Evolutionary conservation across 2,113 vertebrate genomes (phyloP), one percentile per base, ranked within the genome.

Genomic region (Dinomys branickii): DNA sequence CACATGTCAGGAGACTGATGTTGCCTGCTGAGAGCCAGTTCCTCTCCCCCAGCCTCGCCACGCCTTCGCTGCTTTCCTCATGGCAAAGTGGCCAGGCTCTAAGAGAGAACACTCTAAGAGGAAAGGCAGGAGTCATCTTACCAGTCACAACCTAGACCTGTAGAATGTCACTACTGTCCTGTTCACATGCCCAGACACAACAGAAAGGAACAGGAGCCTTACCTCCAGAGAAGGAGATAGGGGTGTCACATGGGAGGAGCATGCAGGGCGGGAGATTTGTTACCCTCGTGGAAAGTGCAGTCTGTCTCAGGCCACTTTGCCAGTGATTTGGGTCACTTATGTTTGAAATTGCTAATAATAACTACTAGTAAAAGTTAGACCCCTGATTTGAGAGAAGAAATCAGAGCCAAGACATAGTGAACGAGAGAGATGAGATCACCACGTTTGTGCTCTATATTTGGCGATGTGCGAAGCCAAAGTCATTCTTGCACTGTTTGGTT

Each of bases 381-480:
- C 5, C 38, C 30, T 54, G 41, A 94, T 77, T 35, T 56, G 30
- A 83, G 41, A 86, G 41, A 92, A 38, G 22, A 87, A 83, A 69
- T 86, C 12, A 65, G 73, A 82, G 81, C 30, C 54, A 88, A 86
- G 58, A 85, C n/a, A 24, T 75, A 22, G 83, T 24, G 35, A 87
- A 17, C 13, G 1, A 47, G 54, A 56, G n/a, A 59, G 22, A 65
- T 16, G 17, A 14, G 7, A 38, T 67, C 38, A 63, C 58, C 4
- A 10, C 2, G 5, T 38, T 9, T 47, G 50, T 41, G 7, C 41
- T 65, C 56, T 47, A 6, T 67, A 61, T 86, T 56, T 92, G 83
- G 22, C 44, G 71, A 4, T 35, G 16, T 35, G n/a, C 63, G 7
- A 88, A 95, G 35, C n/a, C 87, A 44, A 82, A 75, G 65, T 88